Evolutionary conservation across 2,797 vertebrate species (phyloP).

Genomic region (Myotis vivesi): DNA sequence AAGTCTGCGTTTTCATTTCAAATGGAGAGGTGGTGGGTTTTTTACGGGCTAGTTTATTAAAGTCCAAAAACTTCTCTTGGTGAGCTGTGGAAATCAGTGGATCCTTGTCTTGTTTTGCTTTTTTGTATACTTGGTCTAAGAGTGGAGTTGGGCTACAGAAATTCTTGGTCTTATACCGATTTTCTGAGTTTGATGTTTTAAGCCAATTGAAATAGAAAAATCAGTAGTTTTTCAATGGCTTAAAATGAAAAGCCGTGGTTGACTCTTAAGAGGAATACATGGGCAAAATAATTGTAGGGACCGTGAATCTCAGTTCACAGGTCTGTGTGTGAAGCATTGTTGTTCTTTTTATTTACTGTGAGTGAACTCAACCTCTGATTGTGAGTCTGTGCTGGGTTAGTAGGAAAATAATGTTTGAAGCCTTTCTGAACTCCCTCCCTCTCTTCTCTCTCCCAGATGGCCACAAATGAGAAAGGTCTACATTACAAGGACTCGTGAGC

Average conservation of each 20-base stretch:
- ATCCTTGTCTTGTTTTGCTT: background rate
- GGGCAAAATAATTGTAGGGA: background rate
- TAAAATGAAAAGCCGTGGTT: background rate
- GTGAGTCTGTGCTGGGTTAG: background rate
- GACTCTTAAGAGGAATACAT: background rate
- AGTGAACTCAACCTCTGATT: background rate
- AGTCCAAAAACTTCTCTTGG: background rate
- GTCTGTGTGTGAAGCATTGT: background rate
- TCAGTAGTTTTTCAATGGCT: background rate
- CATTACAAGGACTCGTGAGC: background rate
- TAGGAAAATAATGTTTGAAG: background rate
- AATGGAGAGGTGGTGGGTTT: background rate
- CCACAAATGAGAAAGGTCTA: background rate
- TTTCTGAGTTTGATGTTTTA: slow-evolving; percentile 18
- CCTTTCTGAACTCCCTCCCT: background rate
- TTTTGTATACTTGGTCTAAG: background rate
- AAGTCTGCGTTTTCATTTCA: background rate
- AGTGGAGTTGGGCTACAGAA: background rate
- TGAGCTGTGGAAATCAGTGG: background rate
- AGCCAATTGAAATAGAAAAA: background rate
- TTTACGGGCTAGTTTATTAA: background rate
- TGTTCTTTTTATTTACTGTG: background rate
- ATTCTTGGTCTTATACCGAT: background rate
- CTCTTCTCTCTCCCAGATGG: too few relatives aligned
- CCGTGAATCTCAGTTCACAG: background rate